Conservation (phyloP, 2,113 vertebrate genomes). For the Indri indri region DNA sequence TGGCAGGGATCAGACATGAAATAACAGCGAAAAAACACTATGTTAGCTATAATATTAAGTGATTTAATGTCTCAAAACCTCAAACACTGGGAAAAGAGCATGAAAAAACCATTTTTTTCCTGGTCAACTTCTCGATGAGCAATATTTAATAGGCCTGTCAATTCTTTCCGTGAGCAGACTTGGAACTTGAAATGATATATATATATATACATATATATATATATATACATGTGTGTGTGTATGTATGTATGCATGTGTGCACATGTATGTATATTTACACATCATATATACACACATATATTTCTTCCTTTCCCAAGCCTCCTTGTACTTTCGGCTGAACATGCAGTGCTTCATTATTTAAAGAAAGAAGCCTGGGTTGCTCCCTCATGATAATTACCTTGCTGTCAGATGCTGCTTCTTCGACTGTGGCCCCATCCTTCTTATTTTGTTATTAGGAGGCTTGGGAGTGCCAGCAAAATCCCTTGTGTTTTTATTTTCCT, state of each 20-base stretch:
- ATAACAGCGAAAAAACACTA: slow-evolving; percentile 62
- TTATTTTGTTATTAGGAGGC: neutral
- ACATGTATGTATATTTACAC: neutral
- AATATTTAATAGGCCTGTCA: neutral
- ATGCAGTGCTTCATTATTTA: neutral
- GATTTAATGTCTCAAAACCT: slow-evolving; percentile 65
- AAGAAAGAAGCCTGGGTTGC: neutral
- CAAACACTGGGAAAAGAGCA: slow-evolving; percentile 40
- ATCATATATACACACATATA: neutral
- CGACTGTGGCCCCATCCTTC: neutral
- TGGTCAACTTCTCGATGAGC: neutral
- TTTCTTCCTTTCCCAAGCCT: neutral
- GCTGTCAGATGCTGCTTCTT: neutral
- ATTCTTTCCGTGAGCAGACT: neutral
- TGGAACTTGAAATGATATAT: neutral
- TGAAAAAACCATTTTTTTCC: neutral
- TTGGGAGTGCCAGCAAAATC: neutral
- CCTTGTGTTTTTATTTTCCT: neutral
- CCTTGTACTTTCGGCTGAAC: neutral
- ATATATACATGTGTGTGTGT: neutral
- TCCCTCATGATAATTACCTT: neutral
- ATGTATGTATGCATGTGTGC: neutral
- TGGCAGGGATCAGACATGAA: slow-evolving; percentile 64
- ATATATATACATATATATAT: too few relatives aligned
- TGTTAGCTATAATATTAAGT: slow-evolving; percentile 68